Base-by-base conservation (phyloP, 1,140 invertebrate genomes). In the Cherax destructor region DNA sequence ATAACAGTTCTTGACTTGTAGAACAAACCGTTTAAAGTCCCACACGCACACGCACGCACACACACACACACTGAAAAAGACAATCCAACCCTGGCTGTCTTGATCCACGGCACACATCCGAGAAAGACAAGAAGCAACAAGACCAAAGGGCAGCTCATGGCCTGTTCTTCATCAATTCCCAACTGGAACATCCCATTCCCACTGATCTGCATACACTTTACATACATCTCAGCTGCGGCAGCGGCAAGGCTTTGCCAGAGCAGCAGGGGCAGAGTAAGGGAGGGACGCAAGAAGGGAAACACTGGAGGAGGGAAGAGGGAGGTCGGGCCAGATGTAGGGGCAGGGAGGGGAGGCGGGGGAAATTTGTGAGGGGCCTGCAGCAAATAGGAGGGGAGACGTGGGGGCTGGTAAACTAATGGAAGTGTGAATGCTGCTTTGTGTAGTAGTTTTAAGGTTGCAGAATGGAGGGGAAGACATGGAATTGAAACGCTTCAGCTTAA, bases 121-220 rank as follows among this genome's bases (percentile, higher is more conserved):
- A 50, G 5, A 11, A 49, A 61, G 83, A 50, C 83, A 41, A 85
- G 81, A 5, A 61, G 13, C 41, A 72, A 49, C 83, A 72, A 85
- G 61, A 72, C 83, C 83, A 85, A 85, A 86, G 72, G 83, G 69
- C 83, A 86, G 52, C 83, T 86, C 72, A 86, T 85, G 83, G 83
- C 52, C 50, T 86, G 83, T 77, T 76, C 72, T 86, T 86, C 83
- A 86, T 86, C 83, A 86, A 86, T 86, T 86, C 83, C 83, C 83
- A 76, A 74, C 83, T 86, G 83, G 69, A 86, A 77, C 83, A 86
- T 86, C 83, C 83, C 69, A 85, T 85, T 76, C 83, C 69, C 49
- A 47, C 83, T 86, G 69, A 86, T 86, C 83, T 86, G 72, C 83
- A 86, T 86, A 86, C 69, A 41, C 83, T 86, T 86, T 86, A 86